Evolutionary conservation across 2,888 invertebrate genomes (phyloP).

Genomic region (Notodonta ziczac): DNA sequence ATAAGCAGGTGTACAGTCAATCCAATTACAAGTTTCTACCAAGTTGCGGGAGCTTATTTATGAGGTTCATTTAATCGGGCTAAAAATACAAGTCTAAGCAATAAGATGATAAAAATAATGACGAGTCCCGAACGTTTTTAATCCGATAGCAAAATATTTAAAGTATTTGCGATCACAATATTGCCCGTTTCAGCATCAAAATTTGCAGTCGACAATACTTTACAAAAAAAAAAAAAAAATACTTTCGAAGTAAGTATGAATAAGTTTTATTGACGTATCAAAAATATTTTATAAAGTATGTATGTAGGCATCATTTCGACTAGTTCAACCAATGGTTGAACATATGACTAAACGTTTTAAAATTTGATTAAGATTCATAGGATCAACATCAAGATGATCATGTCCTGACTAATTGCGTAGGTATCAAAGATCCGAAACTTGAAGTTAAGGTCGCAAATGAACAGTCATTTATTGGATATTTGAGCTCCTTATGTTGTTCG

Average conservation of each 20-base stretch:
- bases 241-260: not conserved
- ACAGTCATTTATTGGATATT: conserved; percentile 48
- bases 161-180: too few relatives aligned
- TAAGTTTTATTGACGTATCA: not conserved
- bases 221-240: too few relatives aligned
- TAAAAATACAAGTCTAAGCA: not conserved
- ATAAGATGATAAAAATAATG: too few relatives aligned
- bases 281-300: too few relatives aligned
- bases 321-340: too few relatives aligned
- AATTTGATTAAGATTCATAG: not conserved
- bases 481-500: conserved; percentile 48
- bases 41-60: conserved; percentile 8
- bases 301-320: too few relatives aligned
- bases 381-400: not conserved
- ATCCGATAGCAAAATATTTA: not conserved
- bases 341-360: not conserved
- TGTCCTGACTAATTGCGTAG: conserved; percentile 5
- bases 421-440: conserved; percentile 20
- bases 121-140: too few relatives aligned
- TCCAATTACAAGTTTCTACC: not conserved
- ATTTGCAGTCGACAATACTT: not conserved
- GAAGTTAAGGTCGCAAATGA: conserved; percentile 32
- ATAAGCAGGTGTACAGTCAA: not conserved
- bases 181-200: not conserved
- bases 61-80: too few relatives aligned